These are phyloP conservation scores for Ecdyonurus torrentis DNA, from an alignment of 2,888 invertebrate genomes.

Conservation along the genomic window DNA sequence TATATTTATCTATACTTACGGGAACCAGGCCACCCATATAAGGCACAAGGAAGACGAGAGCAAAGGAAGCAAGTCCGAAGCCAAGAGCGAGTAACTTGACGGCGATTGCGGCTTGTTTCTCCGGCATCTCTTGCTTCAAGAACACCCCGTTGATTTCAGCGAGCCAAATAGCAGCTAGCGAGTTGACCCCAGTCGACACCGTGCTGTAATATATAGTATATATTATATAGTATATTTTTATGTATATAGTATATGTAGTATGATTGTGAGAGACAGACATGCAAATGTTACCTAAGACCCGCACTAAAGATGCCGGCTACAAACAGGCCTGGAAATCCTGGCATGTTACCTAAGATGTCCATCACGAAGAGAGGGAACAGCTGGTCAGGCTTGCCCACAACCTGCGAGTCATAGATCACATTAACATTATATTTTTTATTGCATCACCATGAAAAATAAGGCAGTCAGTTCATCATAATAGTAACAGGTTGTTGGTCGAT, in stretches of 20 bases:
- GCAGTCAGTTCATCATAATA: no score
- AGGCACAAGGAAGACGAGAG: conserved; percentile 31
- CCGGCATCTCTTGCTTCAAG: conserved; percentile 17
- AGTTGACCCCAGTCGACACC: conserved; percentile 36
- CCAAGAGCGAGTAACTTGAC: conserved; percentile 29
- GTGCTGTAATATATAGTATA: no score
- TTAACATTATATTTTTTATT: background rate
- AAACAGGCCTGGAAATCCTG: conserved; percentile 36
- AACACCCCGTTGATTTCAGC: conserved; percentile 25
- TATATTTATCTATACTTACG: conserved; percentile 16
- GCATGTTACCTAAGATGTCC: conserved; percentile 28
- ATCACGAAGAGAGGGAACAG: conserved; percentile 34
- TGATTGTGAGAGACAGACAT: no score
- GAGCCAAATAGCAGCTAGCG: conserved; percentile 33
- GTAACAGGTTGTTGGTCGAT: no score
- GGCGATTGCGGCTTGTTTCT: conserved; percentile 20
- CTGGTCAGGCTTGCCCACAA: conserved; percentile 22
- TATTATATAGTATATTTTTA: no score
- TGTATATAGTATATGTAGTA: no score
- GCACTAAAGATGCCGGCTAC: conserved; percentile 38
- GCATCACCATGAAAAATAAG: background rate
- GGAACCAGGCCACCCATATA: conserved; percentile 31
- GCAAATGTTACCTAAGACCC: conserved; percentile 30
- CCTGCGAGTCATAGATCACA: conserved; percentile 14
- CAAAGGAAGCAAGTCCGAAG: conserved; percentile 29